Evolutionary conservation across 2,113 vertebrate species (phyloP).

Genomic region (Xenopus borealis): DNA sequence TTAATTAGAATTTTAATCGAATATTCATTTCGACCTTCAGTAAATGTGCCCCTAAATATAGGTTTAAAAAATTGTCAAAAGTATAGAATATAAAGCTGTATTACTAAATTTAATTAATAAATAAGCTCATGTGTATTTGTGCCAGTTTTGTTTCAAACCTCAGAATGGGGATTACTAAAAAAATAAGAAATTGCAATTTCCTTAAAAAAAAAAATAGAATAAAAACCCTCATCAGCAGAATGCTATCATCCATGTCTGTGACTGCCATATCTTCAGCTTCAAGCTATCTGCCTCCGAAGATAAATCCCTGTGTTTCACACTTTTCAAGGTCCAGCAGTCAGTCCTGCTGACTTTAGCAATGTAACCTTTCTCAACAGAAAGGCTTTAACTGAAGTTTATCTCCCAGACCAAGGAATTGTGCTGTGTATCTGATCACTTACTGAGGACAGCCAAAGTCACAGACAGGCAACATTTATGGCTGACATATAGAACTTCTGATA

Average conservation of each 20-base stretch:
- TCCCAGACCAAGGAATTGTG: slow-evolving; percentile 3
- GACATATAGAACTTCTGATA: no score
- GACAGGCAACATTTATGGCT: neutral
- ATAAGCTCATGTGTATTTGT: no score
- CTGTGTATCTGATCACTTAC: neutral
- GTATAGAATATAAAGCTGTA: no score
- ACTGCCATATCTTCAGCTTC: slow-evolving; percentile 32
- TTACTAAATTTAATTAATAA: no score
- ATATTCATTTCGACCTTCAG: no score
- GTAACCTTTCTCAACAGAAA: slow-evolving; percentile 23
- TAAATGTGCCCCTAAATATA: no score
- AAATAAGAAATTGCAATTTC: no score
- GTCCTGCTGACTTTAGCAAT: slow-evolving; percentile 38
- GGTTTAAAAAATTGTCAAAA: no score
- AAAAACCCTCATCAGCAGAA: slow-evolving; percentile 32
- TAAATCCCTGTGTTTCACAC: slow-evolving; percentile 29
- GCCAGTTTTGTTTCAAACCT: no score
- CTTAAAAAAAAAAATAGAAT: no score
- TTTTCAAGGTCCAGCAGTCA: slow-evolving; percentile 35
- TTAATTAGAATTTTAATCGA: no score
- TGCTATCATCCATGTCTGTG: slow-evolving; percentile 27
- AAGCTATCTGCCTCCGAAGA: slow-evolving; percentile 37
- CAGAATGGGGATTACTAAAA: no score
- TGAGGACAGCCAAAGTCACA: neutral
- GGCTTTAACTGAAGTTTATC: slow-evolving; percentile 10